These are phyloP conservation scores for Hucho hucho DNA, from an alignment of 2,113 vertebrate genomes.

Conservation along the genomic window DNA sequence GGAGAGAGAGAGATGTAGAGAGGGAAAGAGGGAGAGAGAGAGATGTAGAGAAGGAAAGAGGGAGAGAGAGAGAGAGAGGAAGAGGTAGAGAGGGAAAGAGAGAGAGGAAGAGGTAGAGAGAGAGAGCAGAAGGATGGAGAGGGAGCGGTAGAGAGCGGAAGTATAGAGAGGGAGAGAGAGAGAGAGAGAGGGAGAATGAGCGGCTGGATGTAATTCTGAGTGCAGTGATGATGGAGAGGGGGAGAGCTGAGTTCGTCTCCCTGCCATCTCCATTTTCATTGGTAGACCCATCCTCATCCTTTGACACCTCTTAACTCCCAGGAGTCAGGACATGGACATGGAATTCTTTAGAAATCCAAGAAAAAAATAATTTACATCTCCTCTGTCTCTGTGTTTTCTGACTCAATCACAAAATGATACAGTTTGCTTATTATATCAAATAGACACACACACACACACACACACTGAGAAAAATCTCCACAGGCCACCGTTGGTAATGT, in stretches of 20 bases:
- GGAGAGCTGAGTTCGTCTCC: conserved; percentile 30
- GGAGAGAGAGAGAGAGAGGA: too few relatives aligned
- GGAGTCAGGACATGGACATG: conserved; percentile 33
- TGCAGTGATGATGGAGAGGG: conserved; percentile 49
- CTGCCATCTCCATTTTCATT: conserved; percentile 27
- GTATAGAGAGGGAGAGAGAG: conserved; percentile 33
- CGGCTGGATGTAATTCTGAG: conserved; percentile 48
- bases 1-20: too few relatives aligned
- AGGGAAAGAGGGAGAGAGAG: too few relatives aligned
- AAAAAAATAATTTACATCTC: neutral
- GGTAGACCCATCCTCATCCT: conserved; percentile 6
- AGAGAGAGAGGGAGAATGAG: conserved; percentile 37
- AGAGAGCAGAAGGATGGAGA: conserved; percentile 21
- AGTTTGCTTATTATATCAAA: neutral
- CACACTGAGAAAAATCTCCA: too few relatives aligned
- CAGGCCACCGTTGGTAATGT: too few relatives aligned
- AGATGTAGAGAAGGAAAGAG: too few relatives aligned
- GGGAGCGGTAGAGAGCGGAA: neutral
- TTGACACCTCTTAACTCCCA: conserved; percentile 19
- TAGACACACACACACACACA: too few relatives aligned
- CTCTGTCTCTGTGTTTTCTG: too few relatives aligned
- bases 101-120: conserved; percentile 9
- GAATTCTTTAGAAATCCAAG: conserved; percentile 22
- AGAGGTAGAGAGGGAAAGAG: too few relatives aligned
- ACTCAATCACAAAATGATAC: too few relatives aligned